These are phyloP conservation scores for Euplagia quadripunctaria DNA, from an alignment of 2,888 invertebrate species.

Conservation along the genomic window DNA sequence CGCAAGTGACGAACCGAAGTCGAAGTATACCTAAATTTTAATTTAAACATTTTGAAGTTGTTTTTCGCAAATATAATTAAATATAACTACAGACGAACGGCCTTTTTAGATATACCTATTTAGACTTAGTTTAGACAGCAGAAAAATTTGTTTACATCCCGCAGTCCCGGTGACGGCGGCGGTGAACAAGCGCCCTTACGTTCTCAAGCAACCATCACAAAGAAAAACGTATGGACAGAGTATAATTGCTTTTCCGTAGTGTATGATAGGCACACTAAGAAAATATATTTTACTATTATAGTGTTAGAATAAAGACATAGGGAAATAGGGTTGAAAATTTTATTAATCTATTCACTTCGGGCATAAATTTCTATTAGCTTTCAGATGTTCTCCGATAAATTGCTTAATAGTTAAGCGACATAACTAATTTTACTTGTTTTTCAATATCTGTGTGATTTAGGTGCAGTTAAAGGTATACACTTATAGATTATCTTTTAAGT, in stretches of 20 bases:
- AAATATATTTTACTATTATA: conserved; percentile 6
- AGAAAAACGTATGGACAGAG: no score
- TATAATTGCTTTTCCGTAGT: background rate
- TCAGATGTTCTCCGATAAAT: background rate
- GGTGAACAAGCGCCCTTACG: no score
- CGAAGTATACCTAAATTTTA: no score
- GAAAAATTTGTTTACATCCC: no score
- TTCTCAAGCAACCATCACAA: no score
- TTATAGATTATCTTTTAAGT: background rate
- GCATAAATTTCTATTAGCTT: background rate
- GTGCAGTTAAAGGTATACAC: background rate
- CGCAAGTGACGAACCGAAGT: no score
- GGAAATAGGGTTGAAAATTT: background rate
- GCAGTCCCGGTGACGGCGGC: no score
- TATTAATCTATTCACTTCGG: background rate
- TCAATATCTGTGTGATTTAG: background rate
- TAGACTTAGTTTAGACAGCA: no score
- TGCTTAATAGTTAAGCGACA: background rate
- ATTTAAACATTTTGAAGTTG: no score
- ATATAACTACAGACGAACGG: no score
- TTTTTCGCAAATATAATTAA: no score
- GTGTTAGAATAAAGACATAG: background rate
- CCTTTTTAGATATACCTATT: no score
- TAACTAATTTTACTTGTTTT: background rate
- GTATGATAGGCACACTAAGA: background rate